These are phyloP conservation scores for Aplodontia rufa DNA, from an alignment of 2,113 vertebrate genomes.

Conservation along the genomic window DNA sequence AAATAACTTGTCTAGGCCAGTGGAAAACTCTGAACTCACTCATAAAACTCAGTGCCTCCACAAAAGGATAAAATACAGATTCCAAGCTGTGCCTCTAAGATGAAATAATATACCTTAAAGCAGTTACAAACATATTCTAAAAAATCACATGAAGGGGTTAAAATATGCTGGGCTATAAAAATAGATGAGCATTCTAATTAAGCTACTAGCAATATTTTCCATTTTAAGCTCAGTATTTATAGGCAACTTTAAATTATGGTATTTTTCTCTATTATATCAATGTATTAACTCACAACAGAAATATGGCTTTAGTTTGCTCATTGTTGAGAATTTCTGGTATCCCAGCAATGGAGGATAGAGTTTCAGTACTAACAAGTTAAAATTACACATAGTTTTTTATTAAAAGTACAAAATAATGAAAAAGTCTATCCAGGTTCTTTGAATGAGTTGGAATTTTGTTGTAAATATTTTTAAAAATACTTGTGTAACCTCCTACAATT, in stretches of 20 bases:
- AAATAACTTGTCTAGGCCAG: background rate
- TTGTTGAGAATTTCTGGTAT: background rate
- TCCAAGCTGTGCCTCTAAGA: background rate
- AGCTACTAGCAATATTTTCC: conserved; percentile 30
- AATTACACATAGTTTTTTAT: conserved; percentile 31
- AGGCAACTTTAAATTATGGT: conserved; percentile 32
- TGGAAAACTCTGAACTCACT: background rate
- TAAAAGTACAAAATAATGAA: background rate
- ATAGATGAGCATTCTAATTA: background rate
- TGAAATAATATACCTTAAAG: background rate
- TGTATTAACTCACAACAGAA: background rate
- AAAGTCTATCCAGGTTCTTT: background rate
- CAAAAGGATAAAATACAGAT: background rate
- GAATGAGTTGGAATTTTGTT: conserved; percentile 15
- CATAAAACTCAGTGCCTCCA: background rate
- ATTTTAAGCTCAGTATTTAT: conserved; percentile 36
- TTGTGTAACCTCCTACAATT: background rate
- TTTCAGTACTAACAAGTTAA: background rate
- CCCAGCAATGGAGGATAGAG: background rate
- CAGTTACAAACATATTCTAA: background rate
- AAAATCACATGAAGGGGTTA: background rate
- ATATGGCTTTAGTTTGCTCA: conserved; percentile 3
- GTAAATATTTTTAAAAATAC: conserved; percentile 39
- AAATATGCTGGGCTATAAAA: conserved; percentile 15
- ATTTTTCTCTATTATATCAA: background rate